These are phyloP conservation scores for Lomographa bimaculata DNA, from an alignment of 2,888 invertebrate species.

Conservation along the genomic window DNA sequence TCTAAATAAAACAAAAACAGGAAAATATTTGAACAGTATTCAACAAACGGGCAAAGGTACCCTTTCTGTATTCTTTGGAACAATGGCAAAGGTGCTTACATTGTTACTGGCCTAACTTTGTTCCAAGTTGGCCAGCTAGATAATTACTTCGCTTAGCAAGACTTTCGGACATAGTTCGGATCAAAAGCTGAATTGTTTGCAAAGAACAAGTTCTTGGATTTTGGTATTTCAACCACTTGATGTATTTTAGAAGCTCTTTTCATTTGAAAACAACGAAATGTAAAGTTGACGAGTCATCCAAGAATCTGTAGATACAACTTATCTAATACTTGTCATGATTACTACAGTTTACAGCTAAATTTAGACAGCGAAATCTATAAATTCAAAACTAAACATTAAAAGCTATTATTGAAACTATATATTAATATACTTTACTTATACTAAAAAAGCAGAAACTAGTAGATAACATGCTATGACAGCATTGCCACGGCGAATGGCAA, in stretches of 20 bases:
- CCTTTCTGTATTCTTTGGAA: conserved; percentile 9
- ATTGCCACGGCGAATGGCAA: no score
- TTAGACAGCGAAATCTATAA: no score
- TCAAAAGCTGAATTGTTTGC: conserved; percentile 18
- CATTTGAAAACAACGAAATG: conserved; percentile 2
- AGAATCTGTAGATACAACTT: no score
- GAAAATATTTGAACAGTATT: conserved; percentile 9
- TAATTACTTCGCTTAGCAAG: conserved; percentile 18
- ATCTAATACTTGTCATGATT: no score
- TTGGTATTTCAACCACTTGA: conserved; percentile 1
- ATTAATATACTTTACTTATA: no score
- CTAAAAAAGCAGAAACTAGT: no score
- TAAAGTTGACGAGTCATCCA: no score
- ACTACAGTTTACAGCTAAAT: no score
- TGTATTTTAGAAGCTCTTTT: conserved; percentile 7
- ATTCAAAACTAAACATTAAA: no score
- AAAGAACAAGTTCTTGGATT: conserved; percentile 11
- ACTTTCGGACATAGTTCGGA: conserved; percentile 18
- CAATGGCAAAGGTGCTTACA: conserved; percentile 7
- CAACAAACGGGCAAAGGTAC: neutral
- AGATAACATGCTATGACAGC: no score
- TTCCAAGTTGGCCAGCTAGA: conserved; percentile 8
- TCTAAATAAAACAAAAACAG: conserved; percentile 3
- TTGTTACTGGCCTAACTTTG: conserved; percentile 10
- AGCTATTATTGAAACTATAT: no score